A percentile compares a stretch with the other conserved stretches of the same genome.
Conservation (phyloP, 2,113 vertebrate species). For the Neogobius melanostomus region DNA sequence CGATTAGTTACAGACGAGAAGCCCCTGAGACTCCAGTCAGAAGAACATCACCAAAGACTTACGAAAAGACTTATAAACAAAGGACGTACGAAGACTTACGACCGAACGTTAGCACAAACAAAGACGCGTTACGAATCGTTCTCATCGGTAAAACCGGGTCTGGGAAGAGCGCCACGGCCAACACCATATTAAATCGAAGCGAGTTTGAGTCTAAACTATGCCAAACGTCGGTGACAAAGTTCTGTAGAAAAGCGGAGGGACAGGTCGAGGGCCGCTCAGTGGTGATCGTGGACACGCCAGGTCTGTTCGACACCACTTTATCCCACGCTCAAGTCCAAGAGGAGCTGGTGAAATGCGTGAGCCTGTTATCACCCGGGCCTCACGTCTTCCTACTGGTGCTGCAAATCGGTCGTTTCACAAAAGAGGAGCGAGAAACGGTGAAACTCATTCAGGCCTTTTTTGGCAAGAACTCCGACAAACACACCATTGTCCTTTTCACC, state of each 20-base stretch:
- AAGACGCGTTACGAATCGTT: conserved; percentile 31
- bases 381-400: conserved; percentile 41
- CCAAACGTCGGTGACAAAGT: background rate
- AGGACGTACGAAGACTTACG: background rate
- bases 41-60: background rate
- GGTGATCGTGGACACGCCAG: conserved; percentile 30
- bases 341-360: conserved; percentile 30
- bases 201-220: conserved; percentile 1
- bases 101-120: background rate
- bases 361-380: conserved; percentile 28
- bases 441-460: conserved; percentile 20
- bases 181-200: conserved; percentile 15
- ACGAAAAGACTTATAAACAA: too few relatives aligned
- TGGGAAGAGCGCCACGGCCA: conserved; percentile 48
- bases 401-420: conserved; percentile 14
- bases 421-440: conserved; percentile 19
- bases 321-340: background rate
- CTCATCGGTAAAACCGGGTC: conserved; percentile 38
- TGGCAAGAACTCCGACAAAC: conserved; percentile 9
- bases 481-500: conserved; percentile 34
- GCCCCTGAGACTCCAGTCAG: background rate
- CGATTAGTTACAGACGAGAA: background rate
- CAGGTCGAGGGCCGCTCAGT: conserved; percentile 13
- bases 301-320: conserved; percentile 24
- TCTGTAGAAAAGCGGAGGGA: conserved; percentile 23